Base-by-base conservation (phyloP, 2,888 invertebrate genomes). In the Ochlodes sylvanus region DNA sequence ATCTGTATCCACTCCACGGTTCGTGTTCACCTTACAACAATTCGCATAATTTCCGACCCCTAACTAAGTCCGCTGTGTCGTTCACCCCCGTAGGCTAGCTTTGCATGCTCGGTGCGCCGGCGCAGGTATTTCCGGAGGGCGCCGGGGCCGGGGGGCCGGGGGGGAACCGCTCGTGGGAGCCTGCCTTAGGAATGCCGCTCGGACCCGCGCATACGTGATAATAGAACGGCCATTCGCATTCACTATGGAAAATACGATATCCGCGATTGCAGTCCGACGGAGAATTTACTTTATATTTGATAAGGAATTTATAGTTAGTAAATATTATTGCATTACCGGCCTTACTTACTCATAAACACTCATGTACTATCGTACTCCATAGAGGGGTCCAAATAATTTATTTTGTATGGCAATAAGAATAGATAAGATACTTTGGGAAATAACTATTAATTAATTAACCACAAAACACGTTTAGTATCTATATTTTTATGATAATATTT, bases 61-160 rank as follows among this genome's bases (percentile, higher is more conserved):
- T 80, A 78, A 79, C 73, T 72, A 75, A 80, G 83, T 80, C 3
- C 2, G n/a, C n/a, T n/a, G 50, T 50, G 50, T 78, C 86, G 77
- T 85, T 86, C 82, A 86, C 84, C 83, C 63, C 57, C 21, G 50
- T 47, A 63, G 57, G 63, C 68, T 68, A 67, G 86, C 84, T 86
- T 85, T 85, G 87, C 87, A 85, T 88, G 85, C 77, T 71, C 72
- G 77, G 63, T 66, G 88, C 89, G 89, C 87, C 71, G 70, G 88
- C 87, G 88, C 85, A 79, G 84, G 82, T 79, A 85, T 85, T 87
- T 87, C 87, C 86, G 85, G 81, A 81, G 82, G 77, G 75, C 75
- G 58, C 75, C 38, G 38, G 38, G 9, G 9, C 66, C 57, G 68
- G 63, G 69, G 38, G 34, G 52, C 58, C 66, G 42, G 66, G 58